Evolutionary conservation across 2,888 invertebrate species (phyloP).

Genomic region (Brassicogethes aeneus): DNA sequence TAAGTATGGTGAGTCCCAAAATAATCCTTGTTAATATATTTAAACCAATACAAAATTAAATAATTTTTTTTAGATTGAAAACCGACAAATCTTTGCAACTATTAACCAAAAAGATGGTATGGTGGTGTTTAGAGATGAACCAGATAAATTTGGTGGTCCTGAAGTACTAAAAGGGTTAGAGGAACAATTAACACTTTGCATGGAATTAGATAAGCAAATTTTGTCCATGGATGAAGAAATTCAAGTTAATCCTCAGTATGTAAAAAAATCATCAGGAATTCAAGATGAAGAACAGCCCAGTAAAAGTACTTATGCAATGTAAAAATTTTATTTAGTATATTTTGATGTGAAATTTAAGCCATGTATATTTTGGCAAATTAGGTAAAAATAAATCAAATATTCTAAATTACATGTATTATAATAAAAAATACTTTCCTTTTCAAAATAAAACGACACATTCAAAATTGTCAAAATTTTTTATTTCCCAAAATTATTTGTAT

Average conservation of each 20-base stretch:
- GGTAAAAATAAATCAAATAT: too few relatives aligned
- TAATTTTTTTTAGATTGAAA: conserved; percentile 66
- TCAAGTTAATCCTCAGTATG: conserved; percentile 73
- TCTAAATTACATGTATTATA: too few relatives aligned
- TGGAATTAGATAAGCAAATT: conserved; percentile 81
- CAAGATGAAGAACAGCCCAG: conserved; percentile 40
- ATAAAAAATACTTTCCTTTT: too few relatives aligned
- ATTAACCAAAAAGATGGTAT: conserved; percentile 97
- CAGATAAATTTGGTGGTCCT: conserved; percentile 89
- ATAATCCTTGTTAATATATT: too few relatives aligned
- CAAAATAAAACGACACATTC: too few relatives aligned
- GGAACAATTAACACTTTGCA: conserved; percentile 76
- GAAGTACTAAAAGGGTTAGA: conserved; percentile 80
- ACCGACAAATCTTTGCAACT: conserved; percentile 92
- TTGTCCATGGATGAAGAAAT: conserved; percentile 93
- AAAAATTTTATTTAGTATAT: too few relatives aligned
- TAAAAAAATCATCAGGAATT: conserved; percentile 39
- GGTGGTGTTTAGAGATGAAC: conserved; percentile 93
- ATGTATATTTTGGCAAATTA: too few relatives aligned
- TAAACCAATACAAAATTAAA: too few relatives aligned
- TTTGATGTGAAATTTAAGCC: too few relatives aligned
- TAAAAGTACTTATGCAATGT: conserved; percentile 41
- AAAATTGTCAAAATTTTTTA: too few relatives aligned
- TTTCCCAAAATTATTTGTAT: too few relatives aligned
- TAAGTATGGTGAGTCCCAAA: conserved; percentile 72